Conservation (phyloP, 2,888 invertebrate species). For the Trissolcus brochymenae region DNA sequence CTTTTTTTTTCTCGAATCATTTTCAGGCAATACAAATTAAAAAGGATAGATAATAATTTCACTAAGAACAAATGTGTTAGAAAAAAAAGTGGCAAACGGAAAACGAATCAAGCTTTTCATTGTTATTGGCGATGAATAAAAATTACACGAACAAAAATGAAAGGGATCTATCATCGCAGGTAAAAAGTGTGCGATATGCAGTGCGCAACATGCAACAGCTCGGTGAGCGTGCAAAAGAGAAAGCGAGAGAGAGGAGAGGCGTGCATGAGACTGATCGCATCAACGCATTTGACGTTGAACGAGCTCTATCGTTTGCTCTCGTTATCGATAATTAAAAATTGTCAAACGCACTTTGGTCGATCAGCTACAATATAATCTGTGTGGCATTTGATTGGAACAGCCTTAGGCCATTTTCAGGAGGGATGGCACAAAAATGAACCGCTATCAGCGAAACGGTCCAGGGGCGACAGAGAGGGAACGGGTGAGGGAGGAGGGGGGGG, state of each 20-base stretch:
- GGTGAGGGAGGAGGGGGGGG: background rate
- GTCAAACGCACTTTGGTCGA: conserved; percentile 71
- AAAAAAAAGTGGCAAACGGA: conserved; percentile 19
- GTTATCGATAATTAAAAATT: conserved; percentile 74
- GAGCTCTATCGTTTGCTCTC: conserved; percentile 59
- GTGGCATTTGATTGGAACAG: conserved; percentile 64
- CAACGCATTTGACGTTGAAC: conserved; percentile 50
- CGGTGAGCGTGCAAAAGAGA: conserved; percentile 22
- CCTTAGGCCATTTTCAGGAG: conserved; percentile 64
- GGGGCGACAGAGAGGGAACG: conserved; percentile 31
- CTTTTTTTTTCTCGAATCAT: no score
- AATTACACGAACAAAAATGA: conserved; percentile 49
- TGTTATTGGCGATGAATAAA: conserved; percentile 43
- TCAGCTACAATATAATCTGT: conserved; percentile 56
- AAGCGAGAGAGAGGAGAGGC: conserved; percentile 3
- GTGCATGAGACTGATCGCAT: conserved; percentile 53
- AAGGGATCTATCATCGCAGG: conserved; percentile 55
- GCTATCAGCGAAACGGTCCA: conserved; percentile 30
- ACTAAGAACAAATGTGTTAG: no score
- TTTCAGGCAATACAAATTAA: no score
- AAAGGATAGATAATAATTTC: no score
- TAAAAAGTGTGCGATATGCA: conserved; percentile 37
- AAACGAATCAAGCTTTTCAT: conserved; percentile 19
- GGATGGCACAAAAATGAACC: conserved; percentile 43
- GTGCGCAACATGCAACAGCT: conserved; percentile 22